phyloP scores from a whole-genome alignment of 1,140 invertebrate species.

The Drosophila virilis region DNA sequence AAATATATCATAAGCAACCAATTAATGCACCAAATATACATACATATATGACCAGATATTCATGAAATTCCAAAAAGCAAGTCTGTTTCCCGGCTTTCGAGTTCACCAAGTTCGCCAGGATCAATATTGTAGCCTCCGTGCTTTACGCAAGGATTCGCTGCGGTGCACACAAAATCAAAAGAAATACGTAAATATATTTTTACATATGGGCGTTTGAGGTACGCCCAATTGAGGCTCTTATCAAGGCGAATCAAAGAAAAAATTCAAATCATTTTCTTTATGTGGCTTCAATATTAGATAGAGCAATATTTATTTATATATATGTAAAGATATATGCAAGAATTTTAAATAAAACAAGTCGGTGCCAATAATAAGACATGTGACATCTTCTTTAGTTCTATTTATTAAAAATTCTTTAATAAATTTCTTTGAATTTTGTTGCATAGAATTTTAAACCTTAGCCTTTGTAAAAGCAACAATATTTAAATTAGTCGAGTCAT shows the following conservation, averaged over 20 bases:
- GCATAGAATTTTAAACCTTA: no score
- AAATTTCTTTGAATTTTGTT: no score
- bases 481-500: no score
- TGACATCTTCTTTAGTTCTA: no score
- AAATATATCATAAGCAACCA: background rate
- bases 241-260: background rate
- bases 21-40: background rate
- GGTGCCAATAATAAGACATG: no score
- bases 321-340: background rate
- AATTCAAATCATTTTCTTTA: background rate
- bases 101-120: background rate
- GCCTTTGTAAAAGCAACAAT: no score
- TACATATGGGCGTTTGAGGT: background rate
- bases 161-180: conserved; percentile 1
- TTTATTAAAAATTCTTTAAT: no score
- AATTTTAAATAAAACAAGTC: no score
- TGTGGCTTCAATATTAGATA: background rate
- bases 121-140: background rate
- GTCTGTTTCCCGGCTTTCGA: conserved; percentile 1
- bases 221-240: background rate
- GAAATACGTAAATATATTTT: background rate
- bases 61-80: background rate
- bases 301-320: background rate
- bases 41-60: no score
- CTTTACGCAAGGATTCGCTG: background rate